Percentiles rank a stretch among this genome's conserved stretches.
phyloP scores from a whole-genome alignment of 2,888 invertebrate genomes.

The Plutella xylostella region DNA sequence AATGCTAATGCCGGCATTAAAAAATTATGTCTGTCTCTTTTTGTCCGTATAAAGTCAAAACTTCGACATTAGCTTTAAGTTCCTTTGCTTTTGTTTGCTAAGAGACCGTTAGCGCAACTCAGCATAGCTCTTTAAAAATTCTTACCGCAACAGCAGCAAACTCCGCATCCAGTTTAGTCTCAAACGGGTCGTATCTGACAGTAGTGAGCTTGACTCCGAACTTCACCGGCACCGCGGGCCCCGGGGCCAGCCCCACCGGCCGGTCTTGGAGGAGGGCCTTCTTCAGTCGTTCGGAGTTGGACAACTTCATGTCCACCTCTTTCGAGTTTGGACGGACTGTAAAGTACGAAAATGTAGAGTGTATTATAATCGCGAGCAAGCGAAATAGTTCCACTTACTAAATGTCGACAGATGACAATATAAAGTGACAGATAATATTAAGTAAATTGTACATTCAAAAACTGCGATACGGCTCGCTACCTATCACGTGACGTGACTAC shows the following conservation, averaged over 20 bases:
- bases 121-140: constrained; percentile 1
- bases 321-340: constrained; percentile 31
- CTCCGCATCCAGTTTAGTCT: constrained; percentile 36
- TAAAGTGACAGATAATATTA: background rate
- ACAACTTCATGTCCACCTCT: constrained; percentile 47
- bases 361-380: no score
- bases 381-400: no score
- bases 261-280: constrained; percentile 56
- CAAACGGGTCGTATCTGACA: constrained; percentile 39
- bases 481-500: background rate
- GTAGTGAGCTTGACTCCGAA: constrained; percentile 37
- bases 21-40: background rate
- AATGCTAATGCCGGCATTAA: background rate
- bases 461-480: background rate
- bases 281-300: constrained; percentile 62
- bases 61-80: no score
- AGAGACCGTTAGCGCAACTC: no score
- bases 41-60: no score
- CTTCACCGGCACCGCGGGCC: constrained; percentile 27
- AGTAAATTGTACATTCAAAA: background rate
- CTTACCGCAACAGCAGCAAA: constrained; percentile 43
- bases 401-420: background rate
- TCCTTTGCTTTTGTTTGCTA: no score
- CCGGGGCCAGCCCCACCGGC: constrained; percentile 44
- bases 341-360: background rate